Percentiles rank a stretch among this genome's conserved stretches.
phyloP scores from a whole-genome alignment of 1,140 invertebrate genomes.

The Dendroctonus valens region DNA sequence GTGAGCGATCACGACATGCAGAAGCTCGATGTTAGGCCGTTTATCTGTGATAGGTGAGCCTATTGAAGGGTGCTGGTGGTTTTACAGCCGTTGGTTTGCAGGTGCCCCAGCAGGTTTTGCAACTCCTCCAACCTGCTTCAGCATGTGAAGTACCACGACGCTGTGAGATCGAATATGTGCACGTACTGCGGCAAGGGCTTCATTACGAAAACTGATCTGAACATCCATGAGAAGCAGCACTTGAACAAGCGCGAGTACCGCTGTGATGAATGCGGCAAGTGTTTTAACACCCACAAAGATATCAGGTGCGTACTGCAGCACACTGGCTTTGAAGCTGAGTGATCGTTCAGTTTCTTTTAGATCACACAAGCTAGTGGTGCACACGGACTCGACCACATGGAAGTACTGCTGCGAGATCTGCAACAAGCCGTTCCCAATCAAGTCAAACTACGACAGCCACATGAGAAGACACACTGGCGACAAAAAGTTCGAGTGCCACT shows the following conservation, averaged over 20 bases:
- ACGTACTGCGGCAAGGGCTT: constrained; percentile 61
- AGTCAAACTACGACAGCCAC: constrained; percentile 40
- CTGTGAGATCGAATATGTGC: constrained; percentile 48
- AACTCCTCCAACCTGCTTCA: constrained; percentile 37
- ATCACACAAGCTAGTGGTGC: constrained; percentile 40
- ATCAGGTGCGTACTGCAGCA: constrained; percentile 24
- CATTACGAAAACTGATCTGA: constrained; percentile 56
- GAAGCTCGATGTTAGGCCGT: constrained; percentile 54
- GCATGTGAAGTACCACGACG: constrained; percentile 41
- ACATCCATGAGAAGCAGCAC: constrained; percentile 58
- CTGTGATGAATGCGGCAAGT: constrained; percentile 64
- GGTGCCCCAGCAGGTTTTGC: constrained; percentile 29
- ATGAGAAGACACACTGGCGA: constrained; percentile 40
- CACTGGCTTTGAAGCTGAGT: background rate
- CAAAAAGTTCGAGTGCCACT: constrained; percentile 71
- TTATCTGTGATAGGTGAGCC: constrained; percentile 47
- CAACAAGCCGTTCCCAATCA: constrained; percentile 44
- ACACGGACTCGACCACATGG: constrained; percentile 38
- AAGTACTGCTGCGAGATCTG: constrained; percentile 46
- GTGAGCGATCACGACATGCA: constrained; percentile 54
- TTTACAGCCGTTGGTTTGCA: constrained; percentile 9
- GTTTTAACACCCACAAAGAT: constrained; percentile 51
- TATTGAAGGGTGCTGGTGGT: background rate
- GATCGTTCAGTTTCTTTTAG: constrained; percentile 6
- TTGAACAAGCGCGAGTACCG: constrained; percentile 68